A percentile compares a stretch with the other conserved stretches of the same genome.
These are phyloP conservation scores for Actenoides lindsayi DNA, from an alignment of 2,113 vertebrate genomes.

Conservation along the genomic window DNA sequence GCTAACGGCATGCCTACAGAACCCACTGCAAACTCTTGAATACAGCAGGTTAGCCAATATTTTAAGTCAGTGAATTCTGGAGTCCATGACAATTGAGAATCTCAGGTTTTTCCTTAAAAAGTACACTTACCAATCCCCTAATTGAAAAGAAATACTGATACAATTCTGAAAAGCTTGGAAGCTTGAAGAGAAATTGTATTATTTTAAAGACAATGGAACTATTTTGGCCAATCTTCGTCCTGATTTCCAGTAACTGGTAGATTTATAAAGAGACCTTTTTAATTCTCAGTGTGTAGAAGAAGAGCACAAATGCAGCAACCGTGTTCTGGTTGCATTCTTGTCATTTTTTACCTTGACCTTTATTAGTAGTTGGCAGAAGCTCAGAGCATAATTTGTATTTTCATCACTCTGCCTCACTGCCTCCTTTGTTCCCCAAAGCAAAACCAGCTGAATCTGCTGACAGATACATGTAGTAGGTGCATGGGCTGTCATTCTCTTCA, in stretches of 20 bases:
- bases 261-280: neutral
- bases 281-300: neutral
- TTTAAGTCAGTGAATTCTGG: neutral
- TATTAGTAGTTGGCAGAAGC: neutral
- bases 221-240: neutral
- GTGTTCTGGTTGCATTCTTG: neutral
- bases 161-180: neutral
- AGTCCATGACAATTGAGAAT: neutral
- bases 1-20: neutral
- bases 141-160: neutral
- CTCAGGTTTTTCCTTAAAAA: neutral
- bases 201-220: neutral
- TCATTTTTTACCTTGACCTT: neutral
- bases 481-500: fast-evolving
- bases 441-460: neutral
- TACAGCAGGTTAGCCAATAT: neutral
- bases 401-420: neutral
- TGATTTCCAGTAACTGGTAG: neutral
- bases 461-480: neutral
- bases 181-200: neutral
- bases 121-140: neutral
- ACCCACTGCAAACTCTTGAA: neutral
- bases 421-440: neutral
- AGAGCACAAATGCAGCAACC: neutral
- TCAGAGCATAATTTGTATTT: neutral